Evolutionary conservation across 2,888 invertebrate genomes (phyloP).

Genomic region (Coremacera marginata): DNA sequence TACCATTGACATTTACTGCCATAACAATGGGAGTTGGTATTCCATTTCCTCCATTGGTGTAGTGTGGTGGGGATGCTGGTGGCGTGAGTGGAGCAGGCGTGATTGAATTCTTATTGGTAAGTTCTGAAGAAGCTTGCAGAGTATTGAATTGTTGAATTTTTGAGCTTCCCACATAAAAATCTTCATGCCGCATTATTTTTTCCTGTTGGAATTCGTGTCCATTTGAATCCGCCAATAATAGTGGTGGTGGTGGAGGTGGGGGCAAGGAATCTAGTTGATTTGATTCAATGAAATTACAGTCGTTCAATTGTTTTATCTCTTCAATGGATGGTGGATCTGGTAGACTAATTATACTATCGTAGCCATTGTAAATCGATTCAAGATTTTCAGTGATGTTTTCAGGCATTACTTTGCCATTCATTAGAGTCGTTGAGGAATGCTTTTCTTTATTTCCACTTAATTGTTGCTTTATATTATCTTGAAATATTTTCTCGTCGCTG

Average conservation of each 20-base stretch:
- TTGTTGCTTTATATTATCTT: too few species aligned
- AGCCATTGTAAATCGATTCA: constrained; percentile 51
- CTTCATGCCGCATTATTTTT: constrained; percentile 26
- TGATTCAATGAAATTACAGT: constrained; percentile 60
- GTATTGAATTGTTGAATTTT: background rate
- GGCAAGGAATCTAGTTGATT: constrained; percentile 68
- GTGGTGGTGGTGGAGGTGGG: constrained; percentile 65
- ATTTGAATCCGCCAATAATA: background rate
- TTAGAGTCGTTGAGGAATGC: background rate
- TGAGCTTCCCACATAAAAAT: constrained; percentile 6
- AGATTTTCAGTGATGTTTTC: background rate
- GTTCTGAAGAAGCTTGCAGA: background rate
- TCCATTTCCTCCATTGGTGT: constrained; percentile 43
- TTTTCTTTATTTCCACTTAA: background rate
- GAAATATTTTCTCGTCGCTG: background rate
- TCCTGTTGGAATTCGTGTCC: constrained; percentile 36
- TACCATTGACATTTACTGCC: constrained; percentile 61
- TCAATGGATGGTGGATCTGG: constrained; percentile 68
- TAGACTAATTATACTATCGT: constrained; percentile 67
- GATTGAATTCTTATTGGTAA: constrained; percentile 32
- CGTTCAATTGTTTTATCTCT: constrained; percentile 66
- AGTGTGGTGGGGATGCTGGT: constrained; percentile 58
- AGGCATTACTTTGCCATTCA: background rate
- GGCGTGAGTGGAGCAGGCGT: constrained; percentile 59
- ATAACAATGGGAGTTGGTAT: constrained; percentile 50